These are phyloP conservation scores for Aplysia californica DNA, from an alignment of 1,140 invertebrate genomes.

Conservation along the genomic window DNA sequence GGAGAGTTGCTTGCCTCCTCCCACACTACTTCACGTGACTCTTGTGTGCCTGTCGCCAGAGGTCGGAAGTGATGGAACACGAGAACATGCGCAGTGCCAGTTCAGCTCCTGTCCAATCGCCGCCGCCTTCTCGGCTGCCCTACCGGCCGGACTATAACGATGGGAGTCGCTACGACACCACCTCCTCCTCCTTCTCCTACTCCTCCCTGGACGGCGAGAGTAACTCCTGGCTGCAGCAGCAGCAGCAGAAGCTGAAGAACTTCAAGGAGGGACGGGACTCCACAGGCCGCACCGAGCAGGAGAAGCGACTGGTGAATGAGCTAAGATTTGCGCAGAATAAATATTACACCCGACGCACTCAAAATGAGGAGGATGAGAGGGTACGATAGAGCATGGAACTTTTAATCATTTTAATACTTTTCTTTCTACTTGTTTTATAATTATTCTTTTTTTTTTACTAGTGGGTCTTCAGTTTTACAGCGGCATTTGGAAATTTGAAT, in stretches of 20 bases:
- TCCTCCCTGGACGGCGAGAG: conserved; percentile 42
- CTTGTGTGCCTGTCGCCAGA: not conserved
- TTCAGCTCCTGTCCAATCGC: conserved; percentile 20
- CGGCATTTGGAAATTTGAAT: no score
- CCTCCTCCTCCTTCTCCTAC: conserved; percentile 35
- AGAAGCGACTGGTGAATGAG: conserved; percentile 65
- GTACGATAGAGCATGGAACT: no score
- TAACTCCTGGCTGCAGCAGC: conserved; percentile 66
- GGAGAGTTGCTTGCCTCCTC: no score
- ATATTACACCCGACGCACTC: conserved; percentile 56
- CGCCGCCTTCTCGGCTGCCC: conserved; percentile 43
- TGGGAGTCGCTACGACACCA: conserved; percentile 37
- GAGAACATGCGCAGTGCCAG: conserved; percentile 35
- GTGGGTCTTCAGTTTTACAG: no score
- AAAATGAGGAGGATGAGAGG: conserved; percentile 54
- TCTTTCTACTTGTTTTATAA: no score
- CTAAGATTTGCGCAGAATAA: conserved; percentile 60
- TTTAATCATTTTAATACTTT: no score
- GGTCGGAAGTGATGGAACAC: conserved; percentile 31
- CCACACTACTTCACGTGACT: not conserved
- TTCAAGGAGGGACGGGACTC: conserved; percentile 54
- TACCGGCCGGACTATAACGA: conserved; percentile 60
- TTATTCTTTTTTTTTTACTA: no score
- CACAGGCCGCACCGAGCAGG: conserved; percentile 48
- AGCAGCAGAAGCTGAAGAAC: conserved; percentile 66